phyloP scores from a whole-genome alignment of 2,888 invertebrate species.

The Horisme vitalbata region DNA sequence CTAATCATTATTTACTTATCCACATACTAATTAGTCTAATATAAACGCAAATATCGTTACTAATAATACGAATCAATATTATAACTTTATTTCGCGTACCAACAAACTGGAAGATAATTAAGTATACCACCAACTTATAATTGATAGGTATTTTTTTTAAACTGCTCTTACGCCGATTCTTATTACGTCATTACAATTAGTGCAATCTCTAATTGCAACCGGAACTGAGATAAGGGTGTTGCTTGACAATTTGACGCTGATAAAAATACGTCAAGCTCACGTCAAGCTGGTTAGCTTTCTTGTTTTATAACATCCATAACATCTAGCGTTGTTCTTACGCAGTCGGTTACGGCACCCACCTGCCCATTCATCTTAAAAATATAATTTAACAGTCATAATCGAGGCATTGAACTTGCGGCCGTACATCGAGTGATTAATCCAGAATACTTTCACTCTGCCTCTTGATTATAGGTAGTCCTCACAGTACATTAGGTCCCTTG shows the following conservation, averaged over 20 bases:
- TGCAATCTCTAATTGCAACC: slow-evolving; percentile 49
- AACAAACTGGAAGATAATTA: no score
- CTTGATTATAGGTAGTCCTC: no score
- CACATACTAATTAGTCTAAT: no score
- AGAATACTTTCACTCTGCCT: slow-evolving; percentile 76
- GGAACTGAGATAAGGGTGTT: slow-evolving; percentile 42
- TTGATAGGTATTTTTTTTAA: no score
- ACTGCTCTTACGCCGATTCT: slow-evolving; percentile 33
- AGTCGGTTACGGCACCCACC: slow-evolving; percentile 59
- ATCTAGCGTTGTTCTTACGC: slow-evolving; percentile 44
- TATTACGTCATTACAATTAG: slow-evolving; percentile 39
- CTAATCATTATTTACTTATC: no score
- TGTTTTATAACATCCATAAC: slow-evolving; percentile 35
- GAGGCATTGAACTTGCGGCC: slow-evolving; percentile 79
- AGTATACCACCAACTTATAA: no score
- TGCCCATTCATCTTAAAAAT: slow-evolving; percentile 60
- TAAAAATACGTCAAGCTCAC: slow-evolving; percentile 23
- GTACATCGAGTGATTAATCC: slow-evolving; percentile 69
- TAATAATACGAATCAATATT: no score
- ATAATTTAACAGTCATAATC: slow-evolving; percentile 75
- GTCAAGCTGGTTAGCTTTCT: slow-evolving; percentile 37
- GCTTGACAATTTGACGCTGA: slow-evolving; percentile 45
- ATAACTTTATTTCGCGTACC: no score
- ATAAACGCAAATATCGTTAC: no score
- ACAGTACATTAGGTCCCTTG: no score